phyloP scores from a whole-genome alignment of 2,888 invertebrate genomes.

The Drosophila mimica region DNA sequence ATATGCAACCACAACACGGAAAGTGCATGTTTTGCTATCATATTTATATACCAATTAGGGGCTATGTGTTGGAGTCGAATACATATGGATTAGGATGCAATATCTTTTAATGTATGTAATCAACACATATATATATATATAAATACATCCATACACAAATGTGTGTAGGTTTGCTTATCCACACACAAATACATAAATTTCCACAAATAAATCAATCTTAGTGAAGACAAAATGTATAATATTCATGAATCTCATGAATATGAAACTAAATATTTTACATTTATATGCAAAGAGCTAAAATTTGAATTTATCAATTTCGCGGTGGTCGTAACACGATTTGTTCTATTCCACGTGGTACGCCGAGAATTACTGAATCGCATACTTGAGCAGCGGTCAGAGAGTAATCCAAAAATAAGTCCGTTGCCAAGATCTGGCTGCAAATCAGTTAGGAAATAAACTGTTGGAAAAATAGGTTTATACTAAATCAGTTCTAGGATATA shows the following conservation, averaged over 20 bases:
- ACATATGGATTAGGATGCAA: conserved; percentile 26
- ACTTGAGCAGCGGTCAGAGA: not conserved
- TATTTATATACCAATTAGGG: conserved; percentile 41
- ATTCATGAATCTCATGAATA: conserved; percentile 52
- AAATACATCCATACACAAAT: not conserved
- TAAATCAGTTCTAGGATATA: not conserved
- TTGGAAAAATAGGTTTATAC: not conserved
- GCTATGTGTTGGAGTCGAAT: conserved; percentile 15
- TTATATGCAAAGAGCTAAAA: conserved; percentile 42
- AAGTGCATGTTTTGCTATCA: conserved; percentile 12
- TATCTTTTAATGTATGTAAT: not conserved
- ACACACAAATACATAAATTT: conserved; percentile 29
- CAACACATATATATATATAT: not conserved
- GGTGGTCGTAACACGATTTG: conserved; percentile 26
- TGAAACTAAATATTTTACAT: conserved; percentile 41
- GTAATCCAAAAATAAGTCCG: not conserved
- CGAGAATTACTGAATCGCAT: not conserved
- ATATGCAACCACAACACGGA: conserved; percentile 9
- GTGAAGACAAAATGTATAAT: conserved; percentile 25
- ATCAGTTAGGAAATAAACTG: not conserved
- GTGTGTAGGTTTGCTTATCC: not conserved
- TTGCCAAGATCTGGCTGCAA: not conserved
- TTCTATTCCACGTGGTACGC: not conserved
- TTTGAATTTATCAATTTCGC: conserved; percentile 43
- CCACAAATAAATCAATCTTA: conserved; percentile 5